Percentiles rank a stretch among this genome's conserved stretches.
These are phyloP conservation scores for Hoplias malabaricus DNA, from an alignment of 2,113 vertebrate genomes.

Conservation along the genomic window DNA sequence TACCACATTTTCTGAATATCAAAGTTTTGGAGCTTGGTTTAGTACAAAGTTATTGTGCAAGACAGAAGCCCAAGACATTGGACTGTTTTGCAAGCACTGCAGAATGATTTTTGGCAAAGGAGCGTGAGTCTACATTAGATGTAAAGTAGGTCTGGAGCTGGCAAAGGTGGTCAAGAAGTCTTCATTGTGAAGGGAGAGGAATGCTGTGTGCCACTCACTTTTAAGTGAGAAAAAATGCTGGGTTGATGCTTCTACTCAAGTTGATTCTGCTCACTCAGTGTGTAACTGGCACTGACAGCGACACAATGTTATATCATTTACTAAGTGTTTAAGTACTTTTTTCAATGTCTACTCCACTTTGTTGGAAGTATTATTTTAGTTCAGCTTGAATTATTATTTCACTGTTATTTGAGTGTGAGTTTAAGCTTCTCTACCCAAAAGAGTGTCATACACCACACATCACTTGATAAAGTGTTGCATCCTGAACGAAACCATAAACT, in stretches of 20 bases:
- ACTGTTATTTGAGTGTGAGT: too few relatives aligned
- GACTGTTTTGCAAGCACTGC: conserved; percentile 18
- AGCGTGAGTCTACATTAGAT: conserved; percentile 4
- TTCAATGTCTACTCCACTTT: too few relatives aligned
- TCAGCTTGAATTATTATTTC: too few relatives aligned
- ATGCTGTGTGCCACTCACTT: neutral
- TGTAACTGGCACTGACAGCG: neutral
- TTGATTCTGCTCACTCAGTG: neutral
- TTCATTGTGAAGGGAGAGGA: neutral
- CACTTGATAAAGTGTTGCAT: too few relatives aligned
- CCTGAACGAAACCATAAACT: too few relatives aligned
- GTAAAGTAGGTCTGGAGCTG: conserved; percentile 15
- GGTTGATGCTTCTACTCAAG: neutral
- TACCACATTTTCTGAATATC: conserved; percentile 16
- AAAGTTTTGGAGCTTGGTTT: conserved; percentile 18
- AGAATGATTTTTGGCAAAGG: neutral
- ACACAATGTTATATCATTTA: too few relatives aligned
- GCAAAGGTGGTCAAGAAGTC: neutral
- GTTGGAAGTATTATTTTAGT: too few relatives aligned
- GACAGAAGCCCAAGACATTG: neutral
- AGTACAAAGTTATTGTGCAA: neutral
- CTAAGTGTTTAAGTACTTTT: neutral
- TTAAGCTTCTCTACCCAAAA: too few relatives aligned
- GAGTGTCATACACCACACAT: too few relatives aligned
- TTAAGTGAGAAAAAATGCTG: neutral